Evolutionary conservation across 2,113 vertebrate genomes (phyloP).

Genomic region (Enhydra lutris): DNA sequence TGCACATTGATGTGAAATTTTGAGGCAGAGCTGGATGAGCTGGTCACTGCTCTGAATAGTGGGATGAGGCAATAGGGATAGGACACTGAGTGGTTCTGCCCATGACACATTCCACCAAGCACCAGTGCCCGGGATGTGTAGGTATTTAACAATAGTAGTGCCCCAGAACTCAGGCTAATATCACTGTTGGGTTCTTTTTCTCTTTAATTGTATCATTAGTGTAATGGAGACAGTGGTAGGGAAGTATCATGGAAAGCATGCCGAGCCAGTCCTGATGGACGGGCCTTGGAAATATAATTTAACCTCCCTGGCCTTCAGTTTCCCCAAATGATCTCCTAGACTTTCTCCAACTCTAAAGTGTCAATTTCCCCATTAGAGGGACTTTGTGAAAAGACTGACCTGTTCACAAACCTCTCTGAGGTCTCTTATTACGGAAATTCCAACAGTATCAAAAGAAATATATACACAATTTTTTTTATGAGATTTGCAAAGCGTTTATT

Average conservation of each 20-base stretch:
- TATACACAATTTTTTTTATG: neutral
- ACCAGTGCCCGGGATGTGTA: neutral
- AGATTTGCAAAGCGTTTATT: neutral
- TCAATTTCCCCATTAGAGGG: neutral
- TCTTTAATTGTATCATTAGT: neutral
- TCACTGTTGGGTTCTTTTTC: neutral
- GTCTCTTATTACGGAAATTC: neutral
- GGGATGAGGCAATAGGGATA: neutral
- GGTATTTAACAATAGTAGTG: neutral
- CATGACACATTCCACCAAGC: neutral
- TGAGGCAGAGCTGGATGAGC: neutral
- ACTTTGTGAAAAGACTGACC: neutral
- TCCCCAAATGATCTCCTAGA: neutral
- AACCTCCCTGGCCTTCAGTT: neutral
- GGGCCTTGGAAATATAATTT: neutral
- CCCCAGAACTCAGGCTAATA: neutral
- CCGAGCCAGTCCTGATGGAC: neutral
- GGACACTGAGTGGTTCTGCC: neutral
- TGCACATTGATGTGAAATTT: neutral
- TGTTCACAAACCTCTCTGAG: constrained; percentile 11
- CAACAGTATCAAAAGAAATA: neutral
- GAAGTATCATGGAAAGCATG: neutral
- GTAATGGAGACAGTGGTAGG: neutral
- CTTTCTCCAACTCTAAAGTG: neutral
- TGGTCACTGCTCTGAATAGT: neutral